Conservation (phyloP, 1,140 invertebrate species). For the Zaprionus inermis region DNA sequence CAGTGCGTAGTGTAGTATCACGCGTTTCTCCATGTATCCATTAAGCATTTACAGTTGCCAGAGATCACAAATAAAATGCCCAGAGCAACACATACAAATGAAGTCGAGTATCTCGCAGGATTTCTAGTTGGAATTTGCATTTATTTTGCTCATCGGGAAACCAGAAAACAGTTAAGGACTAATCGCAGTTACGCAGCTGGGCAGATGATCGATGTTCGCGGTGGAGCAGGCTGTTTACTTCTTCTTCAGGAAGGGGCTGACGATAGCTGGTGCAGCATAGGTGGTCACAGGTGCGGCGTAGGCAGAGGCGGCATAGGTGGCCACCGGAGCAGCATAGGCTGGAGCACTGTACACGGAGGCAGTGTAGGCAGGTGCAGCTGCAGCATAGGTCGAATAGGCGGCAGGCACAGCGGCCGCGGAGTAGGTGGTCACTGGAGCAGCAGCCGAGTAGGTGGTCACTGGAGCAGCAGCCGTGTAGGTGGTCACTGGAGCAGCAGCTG, state of each 20-base stretch:
- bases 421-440: slow-evolving; percentile 48
- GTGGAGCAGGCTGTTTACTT: slow-evolving; percentile 45
- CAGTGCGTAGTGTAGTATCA: slow-evolving; percentile 15
- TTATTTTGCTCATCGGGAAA: background rate
- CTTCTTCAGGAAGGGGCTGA: slow-evolving; percentile 76
- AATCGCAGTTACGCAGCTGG: slow-evolving; percentile 45
- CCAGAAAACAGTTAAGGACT: background rate
- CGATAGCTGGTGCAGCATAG: slow-evolving; percentile 64
- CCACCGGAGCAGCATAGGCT: slow-evolving; percentile 52
- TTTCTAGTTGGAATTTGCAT: background rate
- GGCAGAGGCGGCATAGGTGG: slow-evolving; percentile 50
- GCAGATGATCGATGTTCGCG: slow-evolving; percentile 2
- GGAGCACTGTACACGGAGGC: slow-evolving; percentile 63
- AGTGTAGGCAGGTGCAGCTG: slow-evolving; percentile 63
- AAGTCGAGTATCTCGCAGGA: no score
- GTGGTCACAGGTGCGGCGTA: slow-evolving; percentile 61
- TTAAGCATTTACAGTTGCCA: slow-evolving; percentile 53
- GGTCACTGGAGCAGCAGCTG: slow-evolving; percentile 57
- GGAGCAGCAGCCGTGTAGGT: slow-evolving; percentile 59
- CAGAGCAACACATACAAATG: slow-evolving; percentile 13
- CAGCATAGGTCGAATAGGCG: slow-evolving; percentile 56
- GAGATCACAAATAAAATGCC: slow-evolving; percentile 48
- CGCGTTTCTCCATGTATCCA: slow-evolving; percentile 28
- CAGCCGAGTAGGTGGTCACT: slow-evolving; percentile 55
- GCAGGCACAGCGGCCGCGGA: slow-evolving; percentile 48